These are phyloP conservation scores for Tauraco hartlaubi DNA, from an alignment of 2,797 vertebrate species.

Conservation along the genomic window DNA sequence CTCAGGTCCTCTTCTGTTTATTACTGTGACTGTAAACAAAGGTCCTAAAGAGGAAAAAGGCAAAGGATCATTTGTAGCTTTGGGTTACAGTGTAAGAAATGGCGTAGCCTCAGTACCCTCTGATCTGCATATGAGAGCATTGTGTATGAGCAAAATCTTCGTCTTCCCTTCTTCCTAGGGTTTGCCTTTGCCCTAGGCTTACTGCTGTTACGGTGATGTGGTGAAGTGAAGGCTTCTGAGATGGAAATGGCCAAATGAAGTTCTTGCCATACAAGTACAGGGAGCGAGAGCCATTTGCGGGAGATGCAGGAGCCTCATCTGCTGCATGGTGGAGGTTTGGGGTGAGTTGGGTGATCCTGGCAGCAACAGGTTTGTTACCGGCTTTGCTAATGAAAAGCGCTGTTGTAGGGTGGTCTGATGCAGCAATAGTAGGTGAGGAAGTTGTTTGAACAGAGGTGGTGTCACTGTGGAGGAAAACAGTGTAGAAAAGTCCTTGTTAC, in stretches of 20 bases:
- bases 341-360: neutral
- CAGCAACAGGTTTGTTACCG: neutral
- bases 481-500: neutral
- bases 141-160: neutral
- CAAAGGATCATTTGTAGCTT: neutral
- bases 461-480: neutral
- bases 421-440: neutral
- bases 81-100: neutral
- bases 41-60: neutral
- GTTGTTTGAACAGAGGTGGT: neutral
- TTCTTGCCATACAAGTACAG: neutral
- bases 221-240: neutral
- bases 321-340: neutral
- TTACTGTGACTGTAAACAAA: neutral
- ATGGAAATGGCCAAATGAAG: neutral
- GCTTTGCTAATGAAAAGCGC: neutral
- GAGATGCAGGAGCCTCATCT: neutral
- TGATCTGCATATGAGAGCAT: neutral
- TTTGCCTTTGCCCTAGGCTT: neutral
- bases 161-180: neutral
- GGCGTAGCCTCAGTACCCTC: neutral
- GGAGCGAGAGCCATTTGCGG: neutral
- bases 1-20: neutral
- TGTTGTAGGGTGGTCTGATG: neutral
- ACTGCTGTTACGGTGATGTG: rapidly evolving